Evolutionary conservation across 2,113 vertebrate genomes (phyloP).

Genomic region (Rhodinocichla rosea): DNA sequence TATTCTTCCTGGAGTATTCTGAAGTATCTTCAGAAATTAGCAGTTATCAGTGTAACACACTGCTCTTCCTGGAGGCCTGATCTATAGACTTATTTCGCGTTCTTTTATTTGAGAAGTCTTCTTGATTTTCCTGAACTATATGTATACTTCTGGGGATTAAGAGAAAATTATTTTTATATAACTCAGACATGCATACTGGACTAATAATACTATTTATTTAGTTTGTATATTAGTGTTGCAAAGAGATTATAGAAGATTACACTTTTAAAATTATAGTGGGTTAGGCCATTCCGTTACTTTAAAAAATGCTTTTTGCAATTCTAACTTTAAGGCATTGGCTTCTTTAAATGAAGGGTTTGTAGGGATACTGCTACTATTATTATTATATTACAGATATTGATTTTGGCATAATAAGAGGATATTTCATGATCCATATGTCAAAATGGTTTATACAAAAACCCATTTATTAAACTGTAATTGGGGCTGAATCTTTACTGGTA

Average conservation of each 20-base stretch:
- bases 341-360: background rate
- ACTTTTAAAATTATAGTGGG: background rate
- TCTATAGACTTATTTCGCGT: background rate
- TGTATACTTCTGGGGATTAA: background rate
- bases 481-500: background rate
- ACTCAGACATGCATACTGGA: background rate
- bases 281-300: background rate
- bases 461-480: background rate
- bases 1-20: conserved; percentile 17
- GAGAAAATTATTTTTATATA: background rate
- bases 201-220: background rate
- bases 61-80: background rate
- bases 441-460: background rate
- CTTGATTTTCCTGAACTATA: background rate
- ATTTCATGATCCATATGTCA: background rate
- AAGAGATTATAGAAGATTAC: background rate
- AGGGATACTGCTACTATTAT: background rate
- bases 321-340: background rate
- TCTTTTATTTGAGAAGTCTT: background rate
- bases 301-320: background rate
- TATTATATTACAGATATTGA: background rate
- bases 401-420: background rate
- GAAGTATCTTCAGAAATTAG: conserved; percentile 1
- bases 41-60: background rate
- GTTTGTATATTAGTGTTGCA: background rate